Conservation (phyloP, 2,888 invertebrate species). For the Venustoraphidia nigricollis region DNA sequence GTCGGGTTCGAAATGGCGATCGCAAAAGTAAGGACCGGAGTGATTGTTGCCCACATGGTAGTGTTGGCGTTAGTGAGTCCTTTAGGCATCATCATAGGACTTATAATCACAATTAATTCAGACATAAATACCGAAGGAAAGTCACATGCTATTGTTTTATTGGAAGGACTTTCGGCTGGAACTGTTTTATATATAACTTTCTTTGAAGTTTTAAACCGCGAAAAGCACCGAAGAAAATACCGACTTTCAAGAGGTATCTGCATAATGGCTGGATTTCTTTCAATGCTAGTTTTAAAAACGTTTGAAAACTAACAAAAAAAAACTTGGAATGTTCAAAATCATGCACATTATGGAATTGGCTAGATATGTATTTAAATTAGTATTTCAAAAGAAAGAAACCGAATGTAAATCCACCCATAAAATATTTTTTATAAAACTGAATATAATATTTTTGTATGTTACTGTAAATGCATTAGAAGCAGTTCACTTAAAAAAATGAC, state of each 20-base stretch:
- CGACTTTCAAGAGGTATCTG: constrained; percentile 22
- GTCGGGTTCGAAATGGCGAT: constrained; percentile 34
- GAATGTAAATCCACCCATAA: background rate
- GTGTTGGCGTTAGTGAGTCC: constrained; percentile 33
- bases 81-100: constrained; percentile 30
- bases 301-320: constrained; percentile 5
- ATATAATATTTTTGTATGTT: constrained; percentile 1
- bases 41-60: constrained; percentile 28
- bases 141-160: constrained; percentile 24
- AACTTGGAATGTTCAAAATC: constrained; percentile 1
- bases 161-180: constrained; percentile 33
- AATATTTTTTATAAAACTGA: background rate
- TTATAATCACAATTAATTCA: constrained; percentile 26
- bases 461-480: constrained; percentile 8
- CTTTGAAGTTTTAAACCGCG: constrained; percentile 32
- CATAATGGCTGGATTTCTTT: constrained; percentile 24
- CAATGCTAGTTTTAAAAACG: constrained; percentile 22
- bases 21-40: constrained; percentile 24
- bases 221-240: constrained; percentile 25
- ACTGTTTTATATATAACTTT: constrained; percentile 35
- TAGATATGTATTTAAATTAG: background rate
- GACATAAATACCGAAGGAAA: constrained; percentile 23
- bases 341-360: constrained; percentile 4
- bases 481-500: too few relatives aligned
- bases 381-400: background rate